Evolutionary conservation across 2,113 vertebrate species (phyloP), one percentile per base, ranked within the genome.

Genomic region (Trogon melanurus): DNA sequence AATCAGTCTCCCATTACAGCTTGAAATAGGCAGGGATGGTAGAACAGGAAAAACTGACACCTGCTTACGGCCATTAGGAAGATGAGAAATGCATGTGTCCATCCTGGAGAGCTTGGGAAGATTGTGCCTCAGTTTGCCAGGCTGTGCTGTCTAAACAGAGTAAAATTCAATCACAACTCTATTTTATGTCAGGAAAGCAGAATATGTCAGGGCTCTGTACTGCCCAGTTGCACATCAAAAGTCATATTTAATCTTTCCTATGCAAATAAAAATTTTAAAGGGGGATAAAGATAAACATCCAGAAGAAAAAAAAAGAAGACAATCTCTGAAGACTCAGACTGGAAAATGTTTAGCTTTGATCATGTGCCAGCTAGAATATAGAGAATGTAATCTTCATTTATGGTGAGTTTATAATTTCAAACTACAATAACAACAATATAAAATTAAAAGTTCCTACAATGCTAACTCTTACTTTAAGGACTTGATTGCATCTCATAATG

Each of bases 71-170:
- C 62, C 36, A 15, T 41, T 27, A 9, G 25, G 29, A 72, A 45
- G n/a, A 16, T 16, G 26, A 17, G 47, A 61, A 60, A 4, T 4
- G 0, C 32, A n/a, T 3, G 8, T 36, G 12, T 5, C 20, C 38
- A 6, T 23, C 32, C 32, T n/a, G 17, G 26, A 44, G 67, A 38
- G 10, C 3, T 53, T 41, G 41, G 10, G 13, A 57, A 27, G 41
- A 7, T 44, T 65, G 44, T 60, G 45, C 13, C 30, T 38, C 19
- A 23, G 0, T 29, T 41, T 58, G 29, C 72, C 26, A 84, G 29
- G 12, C 27, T 66, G 10, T 73, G 25, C 13, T 87, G 86, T 83
- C 50, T 48, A 32, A 84, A 53, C 12, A 73, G 20, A 85, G 5
- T 13, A 64, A 66, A 72, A 41, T 41, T 41, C 13, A 41, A 41